These are phyloP conservation scores for Plebejus anna DNA, from an alignment of 2,888 invertebrate genomes.

Conservation along the genomic window DNA sequence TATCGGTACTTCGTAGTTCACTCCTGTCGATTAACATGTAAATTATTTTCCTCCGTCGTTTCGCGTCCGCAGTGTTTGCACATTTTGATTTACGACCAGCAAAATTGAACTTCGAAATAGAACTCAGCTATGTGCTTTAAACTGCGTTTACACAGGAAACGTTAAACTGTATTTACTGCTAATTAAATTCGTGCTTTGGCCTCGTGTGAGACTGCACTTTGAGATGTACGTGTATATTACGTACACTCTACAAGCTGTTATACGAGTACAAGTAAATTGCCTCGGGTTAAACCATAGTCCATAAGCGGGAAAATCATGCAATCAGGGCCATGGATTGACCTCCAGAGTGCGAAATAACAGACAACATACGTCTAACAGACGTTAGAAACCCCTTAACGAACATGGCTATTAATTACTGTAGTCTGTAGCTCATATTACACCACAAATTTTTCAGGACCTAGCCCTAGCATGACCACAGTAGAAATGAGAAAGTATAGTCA, in stretches of 20 bases:
- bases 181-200: constrained; percentile 18
- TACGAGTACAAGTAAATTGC: background rate
- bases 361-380: background rate
- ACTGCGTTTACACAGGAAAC: constrained; percentile 27
- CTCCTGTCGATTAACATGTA: background rate
- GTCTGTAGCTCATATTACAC: no score
- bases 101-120: constrained; percentile 52
- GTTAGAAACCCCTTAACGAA: background rate
- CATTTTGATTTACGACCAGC: constrained; percentile 51
- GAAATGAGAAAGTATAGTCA: no score
- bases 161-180: constrained; percentile 22
- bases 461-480: no score
- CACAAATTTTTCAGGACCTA: background rate
- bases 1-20: background rate
- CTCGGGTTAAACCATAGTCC: background rate
- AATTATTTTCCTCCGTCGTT: background rate
- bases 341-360: background rate
- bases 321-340: background rate
- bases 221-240: background rate
- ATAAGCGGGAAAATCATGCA: background rate
- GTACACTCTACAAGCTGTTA: background rate
- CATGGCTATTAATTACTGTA: no score
- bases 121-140: constrained; percentile 35
- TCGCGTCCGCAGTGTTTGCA: constrained; percentile 35
- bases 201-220: background rate